Evolutionary conservation across 2,113 vertebrate species (phyloP).

Genomic region (Oryzias celebensis): DNA sequence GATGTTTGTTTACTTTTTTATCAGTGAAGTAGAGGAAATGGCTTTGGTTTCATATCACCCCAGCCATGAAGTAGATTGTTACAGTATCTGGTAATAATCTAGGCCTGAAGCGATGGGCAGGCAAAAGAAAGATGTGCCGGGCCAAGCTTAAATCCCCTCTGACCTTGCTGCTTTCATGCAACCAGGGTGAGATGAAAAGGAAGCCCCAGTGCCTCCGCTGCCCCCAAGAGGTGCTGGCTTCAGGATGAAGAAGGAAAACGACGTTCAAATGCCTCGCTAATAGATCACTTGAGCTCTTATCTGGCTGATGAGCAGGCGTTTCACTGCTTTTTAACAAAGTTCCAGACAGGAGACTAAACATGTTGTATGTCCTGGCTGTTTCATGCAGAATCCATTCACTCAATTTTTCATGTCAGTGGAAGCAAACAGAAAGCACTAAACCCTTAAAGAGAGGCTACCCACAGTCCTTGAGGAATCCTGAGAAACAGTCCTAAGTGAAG

Average conservation of each 20-base stretch:
- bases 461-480: slow-evolving; percentile 63
- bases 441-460: slow-evolving; percentile 38
- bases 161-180: slow-evolving; percentile 68
- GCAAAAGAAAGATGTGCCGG: slow-evolving; percentile 64
- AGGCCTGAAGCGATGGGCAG: slow-evolving; percentile 66
- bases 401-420: slow-evolving; percentile 59
- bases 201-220: slow-evolving; percentile 58
- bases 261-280: slow-evolving; percentile 43
- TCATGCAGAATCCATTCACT: slow-evolving; percentile 39
- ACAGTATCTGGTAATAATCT: slow-evolving; percentile 71
- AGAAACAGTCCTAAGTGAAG: slow-evolving; percentile 57
- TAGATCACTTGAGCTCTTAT: slow-evolving; percentile 32
- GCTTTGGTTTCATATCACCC: slow-evolving; percentile 23
- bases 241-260: slow-evolving; percentile 42
- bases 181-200: slow-evolving; percentile 59
- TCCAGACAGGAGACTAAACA: slow-evolving; percentile 17
- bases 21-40: slow-evolving; percentile 29
- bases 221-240: slow-evolving; percentile 59
- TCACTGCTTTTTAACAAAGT: slow-evolving; percentile 27
- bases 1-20: slow-evolving; percentile 38
- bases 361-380: slow-evolving; percentile 30
- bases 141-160: slow-evolving; percentile 71
- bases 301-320: slow-evolving; percentile 23
- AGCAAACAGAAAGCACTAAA: slow-evolving; percentile 47
- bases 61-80: slow-evolving; percentile 56